Percentiles rank a stretch among this genome's conserved stretches.
These are phyloP conservation scores for Trichonephila inaurata DNA, from an alignment of 1,140 invertebrate genomes.

Conservation along the genomic window DNA sequence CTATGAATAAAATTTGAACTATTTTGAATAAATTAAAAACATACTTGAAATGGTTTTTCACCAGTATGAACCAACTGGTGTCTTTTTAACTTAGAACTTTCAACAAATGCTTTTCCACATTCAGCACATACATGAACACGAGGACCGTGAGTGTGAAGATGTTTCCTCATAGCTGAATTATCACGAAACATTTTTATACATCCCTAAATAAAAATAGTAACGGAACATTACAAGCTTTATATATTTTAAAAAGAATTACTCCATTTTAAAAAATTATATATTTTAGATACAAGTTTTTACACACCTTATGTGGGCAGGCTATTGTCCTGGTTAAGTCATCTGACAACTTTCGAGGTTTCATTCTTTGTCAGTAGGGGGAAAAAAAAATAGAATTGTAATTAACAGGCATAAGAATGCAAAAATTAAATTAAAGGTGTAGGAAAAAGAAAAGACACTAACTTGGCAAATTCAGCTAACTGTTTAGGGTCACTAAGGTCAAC, in stretches of 20 bases:
- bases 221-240: background rate
- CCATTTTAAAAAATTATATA: background rate
- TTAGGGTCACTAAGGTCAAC: slow-evolving; percentile 95
- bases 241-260: too few relatives aligned
- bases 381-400: background rate
- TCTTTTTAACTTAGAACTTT: slow-evolving; percentile 97
- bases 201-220: slow-evolving; percentile 79
- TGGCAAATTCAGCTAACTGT: slow-evolving; percentile 94
- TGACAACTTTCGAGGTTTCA: slow-evolving; percentile 89
- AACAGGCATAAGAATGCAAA: background rate
- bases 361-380: slow-evolving; percentile 77
- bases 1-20: background rate
- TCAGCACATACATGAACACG: slow-evolving; percentile 98
- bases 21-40: background rate
- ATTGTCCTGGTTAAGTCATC: slow-evolving; percentile 91
- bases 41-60: slow-evolving; percentile 91
- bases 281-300: background rate
- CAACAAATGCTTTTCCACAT: slow-evolving; percentile 99
- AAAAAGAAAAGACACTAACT: slow-evolving; percentile 78
- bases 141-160: slow-evolving; percentile 97
- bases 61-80: slow-evolving; percentile 97
- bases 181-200: slow-evolving; percentile 98
- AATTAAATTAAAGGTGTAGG: background rate
- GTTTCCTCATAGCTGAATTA: slow-evolving; percentile 98
- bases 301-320: slow-evolving; percentile 94